A percentile compares a stretch with the other conserved stretches of the same genome.
These are phyloP conservation scores for Xiphias gladius DNA, from an alignment of 2,113 vertebrate species.

Conservation along the genomic window DNA sequence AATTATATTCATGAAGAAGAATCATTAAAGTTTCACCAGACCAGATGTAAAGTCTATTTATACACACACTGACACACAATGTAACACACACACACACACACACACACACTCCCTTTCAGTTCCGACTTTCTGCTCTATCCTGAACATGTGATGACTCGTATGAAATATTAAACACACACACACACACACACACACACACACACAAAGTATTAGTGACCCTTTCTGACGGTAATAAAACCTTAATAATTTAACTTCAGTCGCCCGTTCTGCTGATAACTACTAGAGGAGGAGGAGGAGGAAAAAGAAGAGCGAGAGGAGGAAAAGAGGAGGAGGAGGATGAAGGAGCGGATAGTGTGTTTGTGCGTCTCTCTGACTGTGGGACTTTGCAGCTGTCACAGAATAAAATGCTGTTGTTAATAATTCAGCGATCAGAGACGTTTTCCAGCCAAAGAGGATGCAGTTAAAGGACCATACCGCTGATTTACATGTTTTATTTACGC, in stretches of 20 bases:
- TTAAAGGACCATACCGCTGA: constrained; percentile 2
- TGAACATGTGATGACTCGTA: neutral
- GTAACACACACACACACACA: constrained; percentile 2
- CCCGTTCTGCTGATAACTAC: constrained; percentile 33
- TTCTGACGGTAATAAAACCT: constrained; percentile 65
- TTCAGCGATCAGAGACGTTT: constrained; percentile 5
- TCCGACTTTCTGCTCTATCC: constrained; percentile 1
- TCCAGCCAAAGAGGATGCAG: neutral
- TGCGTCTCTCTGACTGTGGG: neutral
- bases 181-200: neutral
- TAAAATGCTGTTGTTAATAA: constrained; percentile 20
- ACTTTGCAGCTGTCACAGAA: neutral
- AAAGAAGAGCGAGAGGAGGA: no score
- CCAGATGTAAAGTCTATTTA: constrained; percentile 66
- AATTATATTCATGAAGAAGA: constrained; percentile 67
- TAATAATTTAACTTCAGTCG: constrained; percentile 69
- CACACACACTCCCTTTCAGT: neutral
- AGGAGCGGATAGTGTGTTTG: neutral
- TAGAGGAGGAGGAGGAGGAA: neutral
- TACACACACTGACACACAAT: constrained; percentile 28
- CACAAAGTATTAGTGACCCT: constrained; percentile 53
- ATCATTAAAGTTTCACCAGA: constrained; percentile 73
- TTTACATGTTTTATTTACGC: constrained; percentile 30
- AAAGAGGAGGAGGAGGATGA: no score
- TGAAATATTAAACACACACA: constrained; percentile 38